These are phyloP conservation scores for Sylvietta virens DNA, from an alignment of 2,113 vertebrate genomes.

Conservation along the genomic window DNA sequence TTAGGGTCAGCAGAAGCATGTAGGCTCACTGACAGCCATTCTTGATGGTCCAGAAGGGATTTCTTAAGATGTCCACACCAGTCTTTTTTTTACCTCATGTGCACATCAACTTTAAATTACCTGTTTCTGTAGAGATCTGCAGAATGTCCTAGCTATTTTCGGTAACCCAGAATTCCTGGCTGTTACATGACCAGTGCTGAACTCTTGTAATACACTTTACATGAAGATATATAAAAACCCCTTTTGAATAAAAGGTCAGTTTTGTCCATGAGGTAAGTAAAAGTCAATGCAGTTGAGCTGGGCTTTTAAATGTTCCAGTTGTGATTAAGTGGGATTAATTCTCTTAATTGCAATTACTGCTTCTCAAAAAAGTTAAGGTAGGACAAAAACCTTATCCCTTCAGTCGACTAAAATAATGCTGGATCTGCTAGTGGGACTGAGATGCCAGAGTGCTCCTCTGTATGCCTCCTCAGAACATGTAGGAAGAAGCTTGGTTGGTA, in stretches of 20 bases:
- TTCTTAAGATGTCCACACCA: not conserved
- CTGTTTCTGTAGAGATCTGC: not conserved
- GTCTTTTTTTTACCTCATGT: not conserved
- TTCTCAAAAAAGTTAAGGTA: not conserved
- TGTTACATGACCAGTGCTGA: not conserved
- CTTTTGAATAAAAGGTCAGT: not conserved
- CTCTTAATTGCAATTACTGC: not conserved
- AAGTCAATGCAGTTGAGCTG: not conserved
- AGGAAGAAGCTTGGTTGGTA: not conserved
- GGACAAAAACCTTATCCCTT: not conserved
- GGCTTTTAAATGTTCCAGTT: not conserved
- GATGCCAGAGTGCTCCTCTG: not conserved
- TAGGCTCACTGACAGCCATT: not conserved
- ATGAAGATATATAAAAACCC: not conserved
- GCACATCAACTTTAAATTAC: not conserved
- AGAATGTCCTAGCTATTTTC: not conserved
- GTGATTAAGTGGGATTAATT: not conserved
- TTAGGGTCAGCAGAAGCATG: not conserved
- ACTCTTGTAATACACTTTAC: not conserved
- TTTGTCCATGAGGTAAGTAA: not conserved
- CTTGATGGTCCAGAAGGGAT: not conserved
- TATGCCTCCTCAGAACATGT: not conserved
- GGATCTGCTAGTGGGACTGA: not conserved
- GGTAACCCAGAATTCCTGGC: not conserved
- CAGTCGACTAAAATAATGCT: not conserved